Evolutionary conservation across 2,888 invertebrate genomes (phyloP), one percentile per base, ranked within the genome.

Genomic region (Yponomeuta malinellus): DNA sequence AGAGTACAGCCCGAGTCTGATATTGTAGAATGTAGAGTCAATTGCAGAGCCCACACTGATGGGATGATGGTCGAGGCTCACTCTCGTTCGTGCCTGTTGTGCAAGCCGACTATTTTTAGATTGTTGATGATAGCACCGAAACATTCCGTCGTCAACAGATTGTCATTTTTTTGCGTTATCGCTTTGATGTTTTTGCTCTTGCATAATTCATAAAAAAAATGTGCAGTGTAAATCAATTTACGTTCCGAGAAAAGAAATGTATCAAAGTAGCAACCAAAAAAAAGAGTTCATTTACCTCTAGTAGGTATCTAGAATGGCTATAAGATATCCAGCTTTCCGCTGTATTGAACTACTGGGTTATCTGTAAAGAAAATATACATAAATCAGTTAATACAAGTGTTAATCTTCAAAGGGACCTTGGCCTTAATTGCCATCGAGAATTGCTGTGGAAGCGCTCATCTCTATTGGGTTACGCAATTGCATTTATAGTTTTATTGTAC

Each of bases 51-150:
- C 52, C 52, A 80, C 81, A 80, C 83, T 82, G 80, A 81, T 85
- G 84, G 85, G 85, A 87, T 86, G 83, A 84, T 83, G 81, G 85
- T 83, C 82, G 79, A 80, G 81, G 79, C 78, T 73, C 74, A 79
- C 79, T 80, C 80, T 81, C 80, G 78, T 81, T 76, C 78, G 79
- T 79, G 79, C 81, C 79, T 77, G 84, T 82, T 83, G 83, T 79
- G 81, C 82, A 80, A 79, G 75, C 43, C 48, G 73, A 68, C 84
- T 89, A 90, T 88, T 86, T 90, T 86, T 89, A 88, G 88, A 81
- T 71, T 65, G 76, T 78, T 84, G 86, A 89, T 85, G 83, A 81
- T 83, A 85, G 81, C 79, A 77, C 78, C 80, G 74, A 85, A 86
- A 84, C 83, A 88, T 88, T 83, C 81, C 82, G 83, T 37, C 43